phyloP scores from a whole-genome alignment of 2,113 vertebrate genomes.

The Azemiops feae region DNA sequence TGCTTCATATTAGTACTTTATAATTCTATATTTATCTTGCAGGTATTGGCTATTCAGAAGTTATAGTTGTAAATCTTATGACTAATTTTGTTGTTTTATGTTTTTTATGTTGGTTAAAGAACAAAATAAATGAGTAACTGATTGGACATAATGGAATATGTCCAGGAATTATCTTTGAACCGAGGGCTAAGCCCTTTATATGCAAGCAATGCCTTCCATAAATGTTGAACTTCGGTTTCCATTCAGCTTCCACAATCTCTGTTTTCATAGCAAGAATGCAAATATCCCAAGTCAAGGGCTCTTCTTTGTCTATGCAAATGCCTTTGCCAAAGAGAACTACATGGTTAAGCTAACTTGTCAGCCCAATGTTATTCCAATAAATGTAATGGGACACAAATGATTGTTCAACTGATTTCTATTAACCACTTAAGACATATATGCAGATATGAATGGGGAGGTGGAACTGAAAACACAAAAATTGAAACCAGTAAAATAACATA shows the following conservation, averaged over 20 bases:
- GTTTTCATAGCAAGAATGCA: neutral
- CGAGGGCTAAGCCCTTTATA: neutral
- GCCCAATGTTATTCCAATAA: neutral
- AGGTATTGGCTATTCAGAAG: neutral
- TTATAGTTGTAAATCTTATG: neutral
- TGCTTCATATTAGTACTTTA: neutral
- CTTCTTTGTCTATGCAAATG: neutral
- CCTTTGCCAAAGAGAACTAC: neutral
- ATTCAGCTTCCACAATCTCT: neutral
- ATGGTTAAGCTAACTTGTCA: neutral
- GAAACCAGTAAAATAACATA: no score
- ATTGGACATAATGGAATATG: neutral
- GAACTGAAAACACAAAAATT: neutral
- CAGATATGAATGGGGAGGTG: neutral
- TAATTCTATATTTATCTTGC: neutral
- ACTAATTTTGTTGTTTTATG: neutral
- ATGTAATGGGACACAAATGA: neutral
- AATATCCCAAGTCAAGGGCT: neutral
- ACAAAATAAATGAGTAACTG: neutral
- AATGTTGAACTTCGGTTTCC: neutral
- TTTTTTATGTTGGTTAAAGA: neutral
- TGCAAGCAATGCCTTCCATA: neutral
- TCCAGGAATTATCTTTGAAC: neutral
- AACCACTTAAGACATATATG: neutral
- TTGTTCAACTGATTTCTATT: neutral